A percentile compares a stretch with the other conserved stretches of the same genome.
Evolutionary conservation across 1,140 invertebrate genomes (phyloP).

Genomic region (Drosophila lacertosa): DNA sequence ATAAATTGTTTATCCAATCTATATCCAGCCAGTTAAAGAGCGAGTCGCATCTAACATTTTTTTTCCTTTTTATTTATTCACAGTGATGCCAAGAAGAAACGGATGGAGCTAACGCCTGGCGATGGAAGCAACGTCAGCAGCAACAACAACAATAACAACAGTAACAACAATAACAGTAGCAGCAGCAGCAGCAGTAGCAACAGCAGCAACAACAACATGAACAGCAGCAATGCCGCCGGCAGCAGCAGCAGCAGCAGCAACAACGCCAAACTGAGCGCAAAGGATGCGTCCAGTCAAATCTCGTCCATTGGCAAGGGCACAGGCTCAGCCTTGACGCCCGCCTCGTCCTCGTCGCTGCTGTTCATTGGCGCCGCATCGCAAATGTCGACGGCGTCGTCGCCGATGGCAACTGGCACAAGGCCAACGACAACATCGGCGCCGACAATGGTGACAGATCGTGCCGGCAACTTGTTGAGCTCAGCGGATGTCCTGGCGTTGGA

Average conservation of each 20-base stretch:
- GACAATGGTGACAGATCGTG: constrained; percentile 28
- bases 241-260: constrained; percentile 1
- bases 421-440: constrained; percentile 44
- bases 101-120: constrained; percentile 58
- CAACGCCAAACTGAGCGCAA: constrained; percentile 13
- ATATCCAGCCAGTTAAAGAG: too few species aligned
- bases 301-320: constrained; percentile 29
- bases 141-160: constrained; percentile 54
- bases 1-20: too few species aligned
- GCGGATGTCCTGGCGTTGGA: constrained; percentile 60
- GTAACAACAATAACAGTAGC: constrained; percentile 16
- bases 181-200: not conserved
- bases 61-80: constrained; percentile 3
- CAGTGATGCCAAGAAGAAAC: constrained; percentile 82
- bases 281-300: constrained; percentile 23
- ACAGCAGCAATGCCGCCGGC: constrained; percentile 18
- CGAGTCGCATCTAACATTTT: not conserved
- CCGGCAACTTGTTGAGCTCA: constrained; percentile 25
- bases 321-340: constrained; percentile 52
- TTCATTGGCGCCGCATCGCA: constrained; percentile 43
- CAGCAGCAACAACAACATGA: constrained; percentile 1
- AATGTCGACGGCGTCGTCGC: constrained; percentile 35
- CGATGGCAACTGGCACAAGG: constrained; percentile 14
- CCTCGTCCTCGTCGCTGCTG: constrained; percentile 40
- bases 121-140: constrained; percentile 30